Conservation (phyloP, 2,113 vertebrate genomes). For the Siniperca knerii region DNA sequence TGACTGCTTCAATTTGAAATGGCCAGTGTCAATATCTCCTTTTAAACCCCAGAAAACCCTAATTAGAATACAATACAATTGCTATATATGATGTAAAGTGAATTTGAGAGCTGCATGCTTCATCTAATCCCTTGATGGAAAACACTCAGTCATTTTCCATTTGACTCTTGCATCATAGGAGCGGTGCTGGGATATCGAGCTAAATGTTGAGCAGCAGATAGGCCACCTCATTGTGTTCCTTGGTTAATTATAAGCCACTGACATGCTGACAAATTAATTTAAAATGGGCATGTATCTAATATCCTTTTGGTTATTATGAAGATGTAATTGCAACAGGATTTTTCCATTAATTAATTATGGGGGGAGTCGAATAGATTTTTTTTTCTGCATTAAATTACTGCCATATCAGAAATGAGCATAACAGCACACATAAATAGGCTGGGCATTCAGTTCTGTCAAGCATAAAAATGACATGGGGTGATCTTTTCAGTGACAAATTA, state of each 20-base stretch:
- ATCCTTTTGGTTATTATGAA: slow-evolving; percentile 72
- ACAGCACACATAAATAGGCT: slow-evolving; percentile 41
- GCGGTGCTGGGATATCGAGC: background rate
- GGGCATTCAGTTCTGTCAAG: slow-evolving; percentile 34
- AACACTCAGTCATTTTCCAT: slow-evolving; percentile 4
- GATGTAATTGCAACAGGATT: slow-evolving; percentile 65
- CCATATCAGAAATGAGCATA: slow-evolving; percentile 58
- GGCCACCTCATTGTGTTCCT: slow-evolving; percentile 39
- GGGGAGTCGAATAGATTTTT: slow-evolving; percentile 51
- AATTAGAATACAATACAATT: background rate
- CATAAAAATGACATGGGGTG: slow-evolving; percentile 35
- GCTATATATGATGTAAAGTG: slow-evolving; percentile 1
- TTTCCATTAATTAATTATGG: slow-evolving; percentile 56
- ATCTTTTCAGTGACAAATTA: slow-evolving; percentile 28
- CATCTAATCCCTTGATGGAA: slow-evolving; percentile 15
- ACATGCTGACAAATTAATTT: slow-evolving; percentile 67
- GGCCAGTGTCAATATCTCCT: background rate
- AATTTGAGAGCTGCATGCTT: slow-evolving; percentile 12
- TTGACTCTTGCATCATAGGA: background rate
- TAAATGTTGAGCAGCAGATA: slow-evolving; percentile 21
- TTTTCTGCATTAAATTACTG: slow-evolving; percentile 54
- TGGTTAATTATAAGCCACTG: slow-evolving; percentile 68
- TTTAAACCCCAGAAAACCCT: background rate
- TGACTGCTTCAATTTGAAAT: background rate
- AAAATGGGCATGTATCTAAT: slow-evolving; percentile 55